Conservation (phyloP, 2,113 vertebrate genomes). For the Oenanthe melanoleuca region DNA sequence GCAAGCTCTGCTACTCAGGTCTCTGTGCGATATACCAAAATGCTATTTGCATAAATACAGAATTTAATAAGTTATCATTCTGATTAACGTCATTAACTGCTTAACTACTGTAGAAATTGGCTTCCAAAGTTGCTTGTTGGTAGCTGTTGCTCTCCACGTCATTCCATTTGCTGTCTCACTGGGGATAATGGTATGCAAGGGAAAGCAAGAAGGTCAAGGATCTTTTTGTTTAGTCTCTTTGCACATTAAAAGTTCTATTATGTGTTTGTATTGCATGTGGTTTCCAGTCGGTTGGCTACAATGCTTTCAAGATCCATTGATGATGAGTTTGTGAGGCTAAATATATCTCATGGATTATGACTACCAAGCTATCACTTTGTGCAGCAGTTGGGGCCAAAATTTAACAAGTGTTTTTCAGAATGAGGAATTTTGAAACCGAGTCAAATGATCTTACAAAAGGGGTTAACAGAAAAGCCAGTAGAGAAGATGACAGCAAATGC, state of each 20-base stretch:
- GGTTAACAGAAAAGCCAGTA: constrained; percentile 16
- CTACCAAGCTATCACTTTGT: constrained; percentile 65
- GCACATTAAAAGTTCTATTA: constrained; percentile 69
- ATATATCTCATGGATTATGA: constrained; percentile 56
- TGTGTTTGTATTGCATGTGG: constrained; percentile 64
- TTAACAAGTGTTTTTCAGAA: constrained; percentile 59
- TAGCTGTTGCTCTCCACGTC: constrained; percentile 17
- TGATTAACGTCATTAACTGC: constrained; percentile 56
- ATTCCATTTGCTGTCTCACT: constrained; percentile 55
- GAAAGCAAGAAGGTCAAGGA: constrained; percentile 74
- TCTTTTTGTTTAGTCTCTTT: constrained; percentile 65
- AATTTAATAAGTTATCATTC: constrained; percentile 53
- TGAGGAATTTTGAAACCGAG: constrained; percentile 10
- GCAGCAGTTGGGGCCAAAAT: constrained; percentile 7
- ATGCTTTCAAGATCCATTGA: constrained; percentile 61
- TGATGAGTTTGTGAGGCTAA: constrained; percentile 61
- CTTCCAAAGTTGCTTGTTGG: constrained; percentile 35
- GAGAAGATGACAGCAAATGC: neutral
- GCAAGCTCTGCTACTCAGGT: constrained; percentile 23
- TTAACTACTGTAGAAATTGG: constrained; percentile 63
- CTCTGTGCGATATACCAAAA: neutral
- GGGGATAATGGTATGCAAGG: constrained; percentile 60
- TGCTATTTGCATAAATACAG: constrained; percentile 35
- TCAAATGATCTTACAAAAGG: neutral
- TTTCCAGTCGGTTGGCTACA: constrained; percentile 51